Conservation (phyloP, 1,140 invertebrate species). For the Eupeodes corollae region DNA sequence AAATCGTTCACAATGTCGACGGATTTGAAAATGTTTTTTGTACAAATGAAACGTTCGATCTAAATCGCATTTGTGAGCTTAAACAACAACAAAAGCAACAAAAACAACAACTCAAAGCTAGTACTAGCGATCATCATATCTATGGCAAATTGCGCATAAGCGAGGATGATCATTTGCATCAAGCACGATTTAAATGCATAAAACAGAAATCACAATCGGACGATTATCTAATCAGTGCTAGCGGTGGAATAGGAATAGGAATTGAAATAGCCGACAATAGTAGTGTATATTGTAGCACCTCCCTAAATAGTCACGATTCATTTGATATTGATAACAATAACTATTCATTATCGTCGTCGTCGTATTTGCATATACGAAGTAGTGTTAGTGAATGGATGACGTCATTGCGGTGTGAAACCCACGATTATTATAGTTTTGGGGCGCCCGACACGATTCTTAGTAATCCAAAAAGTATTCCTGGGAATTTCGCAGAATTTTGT, state of each 20-base stretch:
- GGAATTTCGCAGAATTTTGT: background rate
- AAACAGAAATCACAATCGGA: background rate
- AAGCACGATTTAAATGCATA: conserved; percentile 5
- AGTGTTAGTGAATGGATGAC: conserved; percentile 32
- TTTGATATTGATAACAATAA: background rate
- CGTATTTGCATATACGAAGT: background rate
- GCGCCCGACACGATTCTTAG: conserved; percentile 1
- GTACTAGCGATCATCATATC: conserved; percentile 31
- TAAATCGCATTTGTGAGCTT: conserved; percentile 26
- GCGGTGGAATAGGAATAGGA: background rate
- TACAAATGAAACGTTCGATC: conserved; percentile 29
- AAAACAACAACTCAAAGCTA: conserved; percentile 3
- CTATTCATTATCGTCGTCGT: background rate
- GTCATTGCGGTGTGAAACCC: conserved; percentile 20
- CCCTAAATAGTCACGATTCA: too few relatives aligned
- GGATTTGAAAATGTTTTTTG: conserved; percentile 20
- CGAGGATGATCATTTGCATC: background rate
- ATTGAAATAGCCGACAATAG: too few relatives aligned
- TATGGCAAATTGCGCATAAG: conserved; percentile 17
- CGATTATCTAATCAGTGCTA: background rate
- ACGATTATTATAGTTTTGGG: conserved; percentile 6
- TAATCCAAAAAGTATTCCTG: conserved; percentile 24
- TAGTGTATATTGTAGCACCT: too few relatives aligned
- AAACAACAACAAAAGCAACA: conserved; percentile 12
- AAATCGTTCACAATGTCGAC: conserved; percentile 32